Evolutionary conservation across 2,113 vertebrate species (phyloP).

Genomic region (Ptyas mucosa): DNA sequence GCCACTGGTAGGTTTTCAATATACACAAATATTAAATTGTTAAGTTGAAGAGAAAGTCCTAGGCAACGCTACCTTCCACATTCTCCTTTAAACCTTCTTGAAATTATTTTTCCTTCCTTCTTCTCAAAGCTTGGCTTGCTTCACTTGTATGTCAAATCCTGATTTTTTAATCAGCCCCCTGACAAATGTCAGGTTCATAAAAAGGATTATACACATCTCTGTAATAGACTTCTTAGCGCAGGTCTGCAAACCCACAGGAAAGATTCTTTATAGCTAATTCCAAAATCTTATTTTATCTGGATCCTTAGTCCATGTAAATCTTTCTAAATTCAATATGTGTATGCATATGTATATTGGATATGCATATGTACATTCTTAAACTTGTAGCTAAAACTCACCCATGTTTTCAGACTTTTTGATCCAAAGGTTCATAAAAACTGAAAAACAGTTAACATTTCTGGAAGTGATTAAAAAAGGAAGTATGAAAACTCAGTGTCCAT

Average conservation of each 20-base stretch:
- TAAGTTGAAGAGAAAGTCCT: background rate
- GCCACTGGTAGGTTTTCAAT: background rate
- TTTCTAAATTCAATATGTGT: background rate
- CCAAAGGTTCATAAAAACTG: background rate
- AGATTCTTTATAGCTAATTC: background rate
- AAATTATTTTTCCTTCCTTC: background rate
- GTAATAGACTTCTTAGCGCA: background rate
- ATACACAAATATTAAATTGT: background rate
- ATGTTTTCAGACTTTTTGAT: background rate
- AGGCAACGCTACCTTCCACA: background rate
- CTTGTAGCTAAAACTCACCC: background rate
- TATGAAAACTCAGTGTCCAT: background rate
- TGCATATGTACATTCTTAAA: background rate
- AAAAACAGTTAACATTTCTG: background rate
- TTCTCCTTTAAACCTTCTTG: background rate
- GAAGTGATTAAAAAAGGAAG: background rate
- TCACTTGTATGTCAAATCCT: background rate
- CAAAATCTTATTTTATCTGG: background rate
- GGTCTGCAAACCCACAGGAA: background rate
- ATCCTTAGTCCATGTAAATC: background rate
- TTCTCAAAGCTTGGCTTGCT: background rate
- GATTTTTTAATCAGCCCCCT: background rate
- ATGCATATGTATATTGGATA: too few species aligned
- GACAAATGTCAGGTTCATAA: background rate
- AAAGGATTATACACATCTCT: background rate